phyloP scores from a whole-genome alignment of 2,888 invertebrate species.

The Cephus nigrinus region DNA sequence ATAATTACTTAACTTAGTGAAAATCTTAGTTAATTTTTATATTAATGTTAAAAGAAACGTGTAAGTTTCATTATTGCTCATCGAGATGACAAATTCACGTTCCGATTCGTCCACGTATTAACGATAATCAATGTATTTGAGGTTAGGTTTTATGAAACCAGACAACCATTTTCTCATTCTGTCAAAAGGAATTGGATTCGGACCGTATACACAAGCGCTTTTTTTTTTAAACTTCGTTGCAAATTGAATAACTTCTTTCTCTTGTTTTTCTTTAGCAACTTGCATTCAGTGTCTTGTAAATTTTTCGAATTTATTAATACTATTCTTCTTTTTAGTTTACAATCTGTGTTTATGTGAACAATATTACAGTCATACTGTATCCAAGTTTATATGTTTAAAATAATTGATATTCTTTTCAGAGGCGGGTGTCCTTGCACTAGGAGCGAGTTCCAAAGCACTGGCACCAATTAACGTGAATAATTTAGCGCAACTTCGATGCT shows the following conservation, averaged over 20 bases:
- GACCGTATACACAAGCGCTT: background rate
- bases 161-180: background rate
- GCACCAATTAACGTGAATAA: background rate
- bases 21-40: background rate
- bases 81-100: background rate
- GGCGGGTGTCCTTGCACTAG: background rate
- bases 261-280: background rate
- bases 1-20: background rate
- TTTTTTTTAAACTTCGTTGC: background rate
- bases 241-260: too few species aligned
- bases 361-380: background rate
- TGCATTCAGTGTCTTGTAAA: background rate
- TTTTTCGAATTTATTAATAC: background rate
- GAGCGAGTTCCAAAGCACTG: constrained; percentile 2
- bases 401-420: background rate
- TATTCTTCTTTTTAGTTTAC: background rate
- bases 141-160: background rate
- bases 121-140: background rate
- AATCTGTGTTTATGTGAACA: background rate
- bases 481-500: constrained; percentile 1
- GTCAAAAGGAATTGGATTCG: background rate
- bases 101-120: background rate
- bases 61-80: background rate
- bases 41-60: background rate
- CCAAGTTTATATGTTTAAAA: background rate